A percentile compares a stretch with the other conserved stretches of the same genome.
Evolutionary conservation across 2,888 invertebrate genomes (phyloP).

Genomic region (Harpagoxenus sublaevis): DNA sequence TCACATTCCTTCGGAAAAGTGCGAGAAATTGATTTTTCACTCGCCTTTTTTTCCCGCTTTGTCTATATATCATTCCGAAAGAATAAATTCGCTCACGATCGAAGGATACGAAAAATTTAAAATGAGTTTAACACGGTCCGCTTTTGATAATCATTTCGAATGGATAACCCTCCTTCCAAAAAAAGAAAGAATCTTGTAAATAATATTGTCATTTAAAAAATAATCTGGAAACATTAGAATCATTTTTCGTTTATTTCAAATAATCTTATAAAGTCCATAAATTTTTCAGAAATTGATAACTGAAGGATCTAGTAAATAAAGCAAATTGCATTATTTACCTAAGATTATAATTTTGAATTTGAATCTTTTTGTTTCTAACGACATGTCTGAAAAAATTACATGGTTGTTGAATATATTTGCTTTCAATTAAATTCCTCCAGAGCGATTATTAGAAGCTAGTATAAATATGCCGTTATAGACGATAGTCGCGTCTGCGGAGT

Average conservation of each 20-base stretch:
- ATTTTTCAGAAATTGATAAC: constrained; percentile 8
- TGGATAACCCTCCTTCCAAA: not conserved
- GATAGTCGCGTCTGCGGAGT: constrained; percentile 65
- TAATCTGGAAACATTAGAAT: not conserved
- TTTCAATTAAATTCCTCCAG: not conserved
- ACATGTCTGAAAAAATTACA: not conserved
- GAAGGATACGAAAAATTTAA: constrained; percentile 57
- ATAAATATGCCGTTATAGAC: constrained; percentile 43
- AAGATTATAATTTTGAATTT: not conserved
- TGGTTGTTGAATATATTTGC: not conserved
- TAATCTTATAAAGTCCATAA: not conserved
- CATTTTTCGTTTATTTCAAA: not conserved
- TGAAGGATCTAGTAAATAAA: not conserved
- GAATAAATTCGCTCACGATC: constrained; percentile 53
- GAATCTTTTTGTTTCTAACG: not conserved
- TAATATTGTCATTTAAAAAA: not conserved
- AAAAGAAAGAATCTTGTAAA: not conserved
- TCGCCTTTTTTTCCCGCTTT: constrained; percentile 43
- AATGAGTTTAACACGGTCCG: not conserved
- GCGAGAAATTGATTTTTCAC: constrained; percentile 65
- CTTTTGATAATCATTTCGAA: not conserved
- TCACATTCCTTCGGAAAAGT: constrained; percentile 32
- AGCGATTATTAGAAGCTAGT: constrained; percentile 19
- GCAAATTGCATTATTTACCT: not conserved
- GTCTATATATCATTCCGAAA: constrained; percentile 51